Conservation (phyloP, 37 sponge, comb jelly and placozoan species). For the Crambe crambe region DNA sequence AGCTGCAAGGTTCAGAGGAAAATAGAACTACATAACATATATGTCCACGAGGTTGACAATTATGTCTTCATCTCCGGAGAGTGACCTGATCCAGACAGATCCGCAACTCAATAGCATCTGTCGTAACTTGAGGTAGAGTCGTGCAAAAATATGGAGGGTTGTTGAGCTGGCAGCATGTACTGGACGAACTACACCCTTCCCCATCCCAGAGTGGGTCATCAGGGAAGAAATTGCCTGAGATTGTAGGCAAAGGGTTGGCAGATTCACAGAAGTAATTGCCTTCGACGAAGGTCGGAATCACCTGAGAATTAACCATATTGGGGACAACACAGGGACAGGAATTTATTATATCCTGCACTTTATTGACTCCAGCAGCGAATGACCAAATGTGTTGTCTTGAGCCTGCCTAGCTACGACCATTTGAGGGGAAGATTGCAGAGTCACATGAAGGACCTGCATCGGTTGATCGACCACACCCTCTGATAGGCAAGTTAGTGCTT, state of each 20-base stretch:
- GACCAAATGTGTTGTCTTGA: not conserved
- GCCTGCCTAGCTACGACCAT: not conserved
- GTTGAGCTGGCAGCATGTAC: slow-evolving; percentile 14
- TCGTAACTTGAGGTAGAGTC: slow-evolving; percentile 11
- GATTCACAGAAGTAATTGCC: slow-evolving; percentile 16
- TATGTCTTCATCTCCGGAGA: not conserved
- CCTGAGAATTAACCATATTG: not conserved
- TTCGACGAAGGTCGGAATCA: not conserved
- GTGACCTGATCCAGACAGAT: not conserved
- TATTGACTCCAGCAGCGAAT: not conserved
- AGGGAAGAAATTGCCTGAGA: not conserved
- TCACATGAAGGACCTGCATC: not conserved
- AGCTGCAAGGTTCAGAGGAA: too few relatives aligned
- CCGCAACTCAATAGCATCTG: slow-evolving; percentile 24
- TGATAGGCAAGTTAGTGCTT: too few relatives aligned
- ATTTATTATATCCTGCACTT: too few relatives aligned
- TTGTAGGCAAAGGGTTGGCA: not conserved
- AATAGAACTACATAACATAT: not conserved
- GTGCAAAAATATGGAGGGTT: slow-evolving; percentile 31
- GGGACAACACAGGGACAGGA: not conserved
- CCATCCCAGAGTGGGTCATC: slow-evolving; percentile 42
- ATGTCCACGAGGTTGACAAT: not conserved
- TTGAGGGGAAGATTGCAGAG: not conserved
- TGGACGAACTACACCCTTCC: slow-evolving; percentile 4
- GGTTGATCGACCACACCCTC: too few relatives aligned